Conservation (phyloP, 1,140 invertebrate genomes). For the Branchinecta lindahli region DNA sequence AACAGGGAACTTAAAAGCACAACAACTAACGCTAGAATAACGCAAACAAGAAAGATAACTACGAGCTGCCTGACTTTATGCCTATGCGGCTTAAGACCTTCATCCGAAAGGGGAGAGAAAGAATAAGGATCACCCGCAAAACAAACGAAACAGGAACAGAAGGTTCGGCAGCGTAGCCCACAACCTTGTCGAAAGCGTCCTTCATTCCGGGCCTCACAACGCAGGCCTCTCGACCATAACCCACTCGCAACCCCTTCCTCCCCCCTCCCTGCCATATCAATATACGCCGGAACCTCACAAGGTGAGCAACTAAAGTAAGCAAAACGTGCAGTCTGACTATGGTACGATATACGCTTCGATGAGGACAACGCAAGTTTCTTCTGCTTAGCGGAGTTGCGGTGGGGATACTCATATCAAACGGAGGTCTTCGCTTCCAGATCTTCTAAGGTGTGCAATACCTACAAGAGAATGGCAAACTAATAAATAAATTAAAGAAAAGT, state of each 20-base stretch:
- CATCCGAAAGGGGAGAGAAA: background rate
- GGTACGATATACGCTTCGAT: background rate
- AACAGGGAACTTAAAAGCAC: background rate
- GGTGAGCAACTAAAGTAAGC: background rate
- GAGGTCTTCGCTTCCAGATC: background rate
- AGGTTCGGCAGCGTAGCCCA: background rate
- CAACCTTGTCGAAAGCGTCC: background rate
- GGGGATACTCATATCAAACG: constrained; percentile 10
- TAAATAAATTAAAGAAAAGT: background rate
- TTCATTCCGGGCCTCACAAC: background rate
- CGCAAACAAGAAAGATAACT: background rate
- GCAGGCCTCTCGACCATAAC: background rate
- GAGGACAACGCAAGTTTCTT: background rate
- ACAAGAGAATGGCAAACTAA: background rate
- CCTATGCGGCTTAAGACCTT: background rate
- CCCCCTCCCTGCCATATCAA: background rate
- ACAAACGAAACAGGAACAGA: background rate
- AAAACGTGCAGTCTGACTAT: background rate
- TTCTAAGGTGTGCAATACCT: background rate
- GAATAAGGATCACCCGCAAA: background rate
- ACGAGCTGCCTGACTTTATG: background rate
- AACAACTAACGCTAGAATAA: background rate
- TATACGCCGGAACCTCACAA: background rate
- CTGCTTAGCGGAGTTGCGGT: background rate
- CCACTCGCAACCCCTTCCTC: background rate